Evolutionary conservation across 2,797 vertebrate species (phyloP), one percentile per base, ranked within the genome.

Genomic region (Megaceryle alcyon): DNA sequence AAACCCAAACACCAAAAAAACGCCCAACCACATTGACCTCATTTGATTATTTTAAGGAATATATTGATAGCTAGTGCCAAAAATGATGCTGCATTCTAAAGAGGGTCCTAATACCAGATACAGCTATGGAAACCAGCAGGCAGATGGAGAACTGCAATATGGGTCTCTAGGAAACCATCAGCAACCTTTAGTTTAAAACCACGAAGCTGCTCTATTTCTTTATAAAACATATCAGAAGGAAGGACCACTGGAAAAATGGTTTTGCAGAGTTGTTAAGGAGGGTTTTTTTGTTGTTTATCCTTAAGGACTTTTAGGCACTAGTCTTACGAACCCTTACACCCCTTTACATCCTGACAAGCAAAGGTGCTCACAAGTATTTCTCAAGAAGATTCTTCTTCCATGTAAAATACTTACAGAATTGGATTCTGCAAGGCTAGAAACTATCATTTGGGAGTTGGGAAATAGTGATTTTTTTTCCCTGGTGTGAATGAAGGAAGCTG

Each of bases 1-100:
- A 69, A 73, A 77, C 8, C 5, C 35, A 35, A 35, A 35, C 35
- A 35, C 35, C 7, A 35, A 59, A 41, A 48, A 48, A 48, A 13
- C 7, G 21, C 22, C 22, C 35, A 35, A 35, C 35, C 22, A 23
- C 46, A 23, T 48, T 13, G 21, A 48, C 21, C 22, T 51, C 2
- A 60, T 66, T 83, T 75, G 44, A 87, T 89, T 69, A 81, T 76
- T 94, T 96, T 76, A 72, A 93, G 82, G 54, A 79, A 48, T 59
- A 63, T 29, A 72, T n/a, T 69, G 60, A 83, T n/a, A 89, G 29
- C 21, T 75, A 75, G 31, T 18, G 37, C 43, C 54, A 91, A 65
- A 60, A 93, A 81, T 87, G 26, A 51, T n/a, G 11, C 63, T 81
- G 25, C 63, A 41, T 94, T 79, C 65, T 72, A 90, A 71, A 64